A percentile compares a stretch with the other conserved stretches of the same genome.
These are phyloP conservation scores for Cololabis saira DNA, from an alignment of 2,113 vertebrate species.

Conservation along the genomic window DNA sequence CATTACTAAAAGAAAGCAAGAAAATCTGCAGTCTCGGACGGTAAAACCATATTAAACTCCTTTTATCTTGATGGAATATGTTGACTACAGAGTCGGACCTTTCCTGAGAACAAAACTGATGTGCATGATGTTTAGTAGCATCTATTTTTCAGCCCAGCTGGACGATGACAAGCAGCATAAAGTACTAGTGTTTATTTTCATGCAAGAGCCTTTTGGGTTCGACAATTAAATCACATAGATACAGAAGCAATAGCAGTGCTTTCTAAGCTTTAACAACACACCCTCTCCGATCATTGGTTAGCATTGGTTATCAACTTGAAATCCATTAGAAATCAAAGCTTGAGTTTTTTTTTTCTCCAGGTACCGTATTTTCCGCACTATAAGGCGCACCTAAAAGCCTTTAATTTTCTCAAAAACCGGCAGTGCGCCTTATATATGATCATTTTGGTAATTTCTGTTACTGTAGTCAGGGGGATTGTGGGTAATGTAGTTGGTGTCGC, in stretches of 20 bases:
- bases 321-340: too few species aligned
- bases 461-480: too few species aligned
- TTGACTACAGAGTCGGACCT: constrained; percentile 5
- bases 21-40: not conserved
- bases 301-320: not conserved
- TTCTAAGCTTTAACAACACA: not conserved
- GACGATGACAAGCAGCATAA: not conserved
- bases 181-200: not conserved
- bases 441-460: too few species aligned
- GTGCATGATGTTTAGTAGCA: not conserved
- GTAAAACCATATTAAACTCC: constrained; percentile 3
- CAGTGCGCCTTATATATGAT: too few species aligned
- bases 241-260: not conserved
- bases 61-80: constrained; percentile 50
- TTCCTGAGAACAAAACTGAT: constrained; percentile 23
- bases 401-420: too few species aligned
- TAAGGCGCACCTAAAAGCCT: too few species aligned
- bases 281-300: constrained; percentile 10
- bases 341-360: too few species aligned
- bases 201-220: not conserved
- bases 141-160: constrained; percentile 10
- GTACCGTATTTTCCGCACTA: too few species aligned
- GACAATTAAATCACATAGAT: not conserved
- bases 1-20: constrained; percentile 13
- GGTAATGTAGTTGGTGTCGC: too few species aligned